These are phyloP conservation scores for Tragelaphus buxtoni DNA, from an alignment of 2,113 vertebrate genomes.

Conservation along the genomic window DNA sequence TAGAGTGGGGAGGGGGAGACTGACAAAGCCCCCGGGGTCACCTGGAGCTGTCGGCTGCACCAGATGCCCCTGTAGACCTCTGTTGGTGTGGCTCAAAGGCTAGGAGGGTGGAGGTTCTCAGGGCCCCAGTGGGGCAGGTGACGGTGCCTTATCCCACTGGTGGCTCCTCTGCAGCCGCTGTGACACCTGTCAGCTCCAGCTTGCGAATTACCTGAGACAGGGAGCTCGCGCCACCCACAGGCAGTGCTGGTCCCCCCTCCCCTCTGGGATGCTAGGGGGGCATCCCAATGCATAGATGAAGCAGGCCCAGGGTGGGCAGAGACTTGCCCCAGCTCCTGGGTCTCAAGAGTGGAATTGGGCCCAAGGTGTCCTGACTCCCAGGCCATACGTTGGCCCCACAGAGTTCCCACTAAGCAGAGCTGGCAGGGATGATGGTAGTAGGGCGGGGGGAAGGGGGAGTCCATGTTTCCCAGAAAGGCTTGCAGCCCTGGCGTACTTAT, in stretches of 20 bases:
- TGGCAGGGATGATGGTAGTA: slow-evolving; percentile 1
- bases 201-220: background rate
- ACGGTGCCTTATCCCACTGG: background rate
- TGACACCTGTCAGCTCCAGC: background rate
- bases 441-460: slow-evolving; percentile 26
- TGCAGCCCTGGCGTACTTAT: slow-evolving; percentile 34
- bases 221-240: background rate
- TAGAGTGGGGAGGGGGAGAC: background rate
- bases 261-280: background rate
- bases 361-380: background rate
- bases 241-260: background rate
- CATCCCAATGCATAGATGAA: background rate
- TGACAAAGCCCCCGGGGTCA: background rate
- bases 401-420: slow-evolving; percentile 25
- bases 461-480: slow-evolving; percentile 68
- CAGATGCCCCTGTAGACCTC: background rate
- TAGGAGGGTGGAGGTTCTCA: background rate
- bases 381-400: background rate
- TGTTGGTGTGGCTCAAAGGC: background rate
- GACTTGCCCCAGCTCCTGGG: background rate
- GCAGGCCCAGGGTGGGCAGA: background rate
- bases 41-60: background rate
- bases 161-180: background rate
- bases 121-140: background rate
- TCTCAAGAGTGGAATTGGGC: background rate